Evolutionary conservation across 2,888 invertebrate species (phyloP), one percentile per base, ranked within the genome.

Genomic region (Dolichomitus sp.): DNA sequence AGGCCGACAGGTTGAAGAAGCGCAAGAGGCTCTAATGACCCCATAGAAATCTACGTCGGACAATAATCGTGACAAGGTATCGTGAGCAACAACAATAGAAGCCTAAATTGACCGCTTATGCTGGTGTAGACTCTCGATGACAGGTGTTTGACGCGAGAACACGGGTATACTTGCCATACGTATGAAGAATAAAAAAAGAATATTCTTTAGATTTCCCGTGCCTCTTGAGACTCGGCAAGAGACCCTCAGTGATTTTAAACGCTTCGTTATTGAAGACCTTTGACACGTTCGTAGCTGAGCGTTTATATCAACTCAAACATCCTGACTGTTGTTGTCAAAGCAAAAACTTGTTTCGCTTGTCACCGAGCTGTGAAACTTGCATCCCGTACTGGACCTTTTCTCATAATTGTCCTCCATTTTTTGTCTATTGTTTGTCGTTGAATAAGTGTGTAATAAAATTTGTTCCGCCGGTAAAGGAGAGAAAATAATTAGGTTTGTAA

Each of bases 71-170:
- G 79, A 85, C 85, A 59, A 68, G 63, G 81, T 84, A 88, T 81
- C 81, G 82, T 72, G 85, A 82, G 66, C 84, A 23, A 59, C 76
- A 42, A 92, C 90, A 91, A 92, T 92, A 88, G 88, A 84, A 85
- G 86, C 85, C 89, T 89, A 91, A 81, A 92, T 92, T 90, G 88
- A 90, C 84, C 84, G 86, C 59, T 57, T 65, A 57, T 54, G 30
- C 48, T 50, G 42, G 70, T 37, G 65, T 59, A 19, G 40, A 66
- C 70, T 59, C 54, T 66, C 69, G 69, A 69, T 75, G 80, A 65
- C 80, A 75, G 75, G 57, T 59, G 33, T n/a, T 54, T 50, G 65
- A 70, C 70, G 48, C 45, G 54, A 69, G 59, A 72, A 79, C 72
- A 66, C 45, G 54, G 30, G 19, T 70, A 61, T n/a, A 54, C 40